phyloP scores from a whole-genome alignment of 2,888 invertebrate species.

The Plebejus argus region DNA sequence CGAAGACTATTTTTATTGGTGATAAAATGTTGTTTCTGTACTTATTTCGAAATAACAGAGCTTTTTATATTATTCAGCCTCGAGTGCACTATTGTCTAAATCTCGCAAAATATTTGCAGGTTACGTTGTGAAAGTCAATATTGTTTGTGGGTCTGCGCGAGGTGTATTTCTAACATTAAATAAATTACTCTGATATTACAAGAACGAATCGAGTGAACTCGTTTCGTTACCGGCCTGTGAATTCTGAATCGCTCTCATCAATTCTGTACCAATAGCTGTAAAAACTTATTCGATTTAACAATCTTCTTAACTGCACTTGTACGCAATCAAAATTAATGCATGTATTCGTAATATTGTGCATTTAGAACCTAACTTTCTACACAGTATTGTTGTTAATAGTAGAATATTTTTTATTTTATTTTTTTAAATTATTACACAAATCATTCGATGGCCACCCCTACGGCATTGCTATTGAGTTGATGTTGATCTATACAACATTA shows the following conservation, averaged over 20 bases:
- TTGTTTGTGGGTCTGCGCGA: constrained; percentile 75
- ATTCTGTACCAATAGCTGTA: constrained; percentile 54
- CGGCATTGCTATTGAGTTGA: background rate
- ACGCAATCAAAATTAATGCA: constrained; percentile 4
- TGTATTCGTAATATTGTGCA: background rate
- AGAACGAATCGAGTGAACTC: constrained; percentile 75
- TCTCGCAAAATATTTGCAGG: constrained; percentile 74
- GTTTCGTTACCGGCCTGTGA: constrained; percentile 67
- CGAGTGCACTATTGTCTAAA: constrained; percentile 58
- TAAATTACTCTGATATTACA: constrained; percentile 79
- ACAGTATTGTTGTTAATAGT: no score
- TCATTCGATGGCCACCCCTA: background rate
- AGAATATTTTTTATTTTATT: no score
- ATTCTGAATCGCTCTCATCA: constrained; percentile 58
- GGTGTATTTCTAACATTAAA: constrained; percentile 79
- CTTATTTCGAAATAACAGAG: background rate
- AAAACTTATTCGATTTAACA: constrained; percentile 47
- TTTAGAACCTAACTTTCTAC: no score
- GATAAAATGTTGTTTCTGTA: background rate
- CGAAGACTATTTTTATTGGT: constrained; percentile 4
- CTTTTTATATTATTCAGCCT: background rate
- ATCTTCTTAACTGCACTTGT: constrained; percentile 33
- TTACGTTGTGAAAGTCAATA: constrained; percentile 80
- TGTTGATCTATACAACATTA: background rate
- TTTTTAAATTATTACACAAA: no score